Evolutionary conservation across 2,113 vertebrate species (phyloP).

Genomic region (Struthidea cinerea): DNA sequence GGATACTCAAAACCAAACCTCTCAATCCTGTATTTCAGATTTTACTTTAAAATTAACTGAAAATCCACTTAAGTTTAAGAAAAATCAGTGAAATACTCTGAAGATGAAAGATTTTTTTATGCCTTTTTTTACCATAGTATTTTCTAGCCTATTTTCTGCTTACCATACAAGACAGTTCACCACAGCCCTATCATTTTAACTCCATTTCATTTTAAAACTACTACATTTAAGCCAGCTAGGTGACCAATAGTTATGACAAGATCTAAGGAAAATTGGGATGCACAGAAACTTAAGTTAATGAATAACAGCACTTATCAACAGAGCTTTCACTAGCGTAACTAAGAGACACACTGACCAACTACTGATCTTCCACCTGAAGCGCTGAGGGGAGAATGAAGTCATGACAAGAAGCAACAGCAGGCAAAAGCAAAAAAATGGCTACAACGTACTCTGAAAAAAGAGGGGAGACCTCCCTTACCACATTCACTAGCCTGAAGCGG

Average conservation of each 20-base stretch:
- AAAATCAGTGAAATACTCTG: not conserved
- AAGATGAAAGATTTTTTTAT: not conserved
- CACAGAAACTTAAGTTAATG: not conserved
- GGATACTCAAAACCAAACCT: conserved; percentile 52
- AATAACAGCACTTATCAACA: not conserved
- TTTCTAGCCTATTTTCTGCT: not conserved
- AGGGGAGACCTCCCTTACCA: not conserved
- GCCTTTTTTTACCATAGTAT: not conserved
- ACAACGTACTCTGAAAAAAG: not conserved
- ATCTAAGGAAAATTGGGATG: not conserved
- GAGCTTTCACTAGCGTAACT: not conserved
- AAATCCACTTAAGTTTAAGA: not conserved
- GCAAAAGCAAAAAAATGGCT: not conserved
- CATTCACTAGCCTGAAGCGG: not conserved
- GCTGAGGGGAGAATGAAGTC: not conserved
- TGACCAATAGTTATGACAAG: not conserved
- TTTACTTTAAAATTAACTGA: not conserved
- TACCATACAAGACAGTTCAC: not conserved
- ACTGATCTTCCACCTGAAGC: not conserved
- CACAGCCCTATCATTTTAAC: not conserved
- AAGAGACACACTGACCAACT: not conserved
- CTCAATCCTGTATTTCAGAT: not conserved
- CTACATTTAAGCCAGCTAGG: not conserved
- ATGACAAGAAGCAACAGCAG: not conserved
- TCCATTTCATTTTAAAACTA: not conserved